These are phyloP conservation scores for Schmidtea mediterranea DNA, from an alignment of 1,140 invertebrate species.

Conservation along the genomic window DNA sequence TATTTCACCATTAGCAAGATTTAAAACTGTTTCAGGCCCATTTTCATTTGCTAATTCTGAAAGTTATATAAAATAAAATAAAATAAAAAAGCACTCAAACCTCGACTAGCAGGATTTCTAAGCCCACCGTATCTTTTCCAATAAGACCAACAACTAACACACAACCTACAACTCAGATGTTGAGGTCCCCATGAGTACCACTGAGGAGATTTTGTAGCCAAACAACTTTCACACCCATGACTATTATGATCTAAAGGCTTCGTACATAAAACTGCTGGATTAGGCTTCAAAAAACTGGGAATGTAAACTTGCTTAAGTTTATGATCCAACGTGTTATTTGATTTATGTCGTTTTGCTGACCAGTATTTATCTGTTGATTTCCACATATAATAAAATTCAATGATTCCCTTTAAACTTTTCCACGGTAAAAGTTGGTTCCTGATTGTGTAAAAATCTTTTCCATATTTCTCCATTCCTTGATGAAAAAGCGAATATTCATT, in stretches of 20 bases:
- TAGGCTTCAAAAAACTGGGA: slow-evolving; percentile 73
- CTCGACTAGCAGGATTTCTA: no score
- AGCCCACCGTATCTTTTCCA: slow-evolving; percentile 96
- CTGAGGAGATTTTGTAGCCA: slow-evolving; percentile 41
- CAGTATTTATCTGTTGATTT: slow-evolving; percentile 88
- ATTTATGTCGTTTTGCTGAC: slow-evolving; percentile 61
- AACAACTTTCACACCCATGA: slow-evolving; percentile 38
- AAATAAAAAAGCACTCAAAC: no score
- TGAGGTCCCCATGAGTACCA: slow-evolving; percentile 59
- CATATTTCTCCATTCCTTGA: slow-evolving; percentile 88
- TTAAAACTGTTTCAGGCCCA: no score
- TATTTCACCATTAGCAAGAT: no score
- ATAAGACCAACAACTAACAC: slow-evolving; percentile 71
- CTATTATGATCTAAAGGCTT: slow-evolving; percentile 19
- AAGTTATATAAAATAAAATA: no score
- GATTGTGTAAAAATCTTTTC: slow-evolving; percentile 96
- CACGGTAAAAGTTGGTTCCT: slow-evolving; percentile 88
- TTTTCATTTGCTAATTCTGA: no score
- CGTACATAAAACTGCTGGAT: slow-evolving; percentile 35
- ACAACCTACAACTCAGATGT: slow-evolving; percentile 51
- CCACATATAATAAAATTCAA: slow-evolving; percentile 99
- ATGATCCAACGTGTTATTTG: slow-evolving; percentile 83
- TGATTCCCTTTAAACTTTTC: slow-evolving; percentile 93
- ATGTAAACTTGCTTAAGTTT: slow-evolving; percentile 91
- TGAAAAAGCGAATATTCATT: slow-evolving; percentile 96